These are phyloP conservation scores for Cryptocheilus praepositus DNA, from an alignment of 2,888 invertebrate species.

Conservation along the genomic window DNA sequence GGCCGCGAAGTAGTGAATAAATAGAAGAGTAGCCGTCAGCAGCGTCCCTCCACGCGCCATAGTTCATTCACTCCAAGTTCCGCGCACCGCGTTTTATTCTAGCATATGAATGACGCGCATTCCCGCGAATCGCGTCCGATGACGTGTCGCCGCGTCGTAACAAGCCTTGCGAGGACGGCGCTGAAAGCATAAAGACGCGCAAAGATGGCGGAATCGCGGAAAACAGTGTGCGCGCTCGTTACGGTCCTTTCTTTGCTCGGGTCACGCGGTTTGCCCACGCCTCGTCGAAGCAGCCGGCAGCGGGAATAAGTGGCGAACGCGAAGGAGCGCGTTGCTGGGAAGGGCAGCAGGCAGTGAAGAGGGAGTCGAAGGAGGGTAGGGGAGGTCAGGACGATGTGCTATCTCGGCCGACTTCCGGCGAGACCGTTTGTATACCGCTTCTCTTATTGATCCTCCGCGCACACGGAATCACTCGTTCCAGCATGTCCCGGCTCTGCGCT, in stretches of 20 bases:
- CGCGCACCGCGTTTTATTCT: too few relatives aligned
- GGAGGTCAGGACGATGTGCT: conserved; percentile 51
- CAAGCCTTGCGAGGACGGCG: too few relatives aligned
- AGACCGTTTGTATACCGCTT: conserved; percentile 65
- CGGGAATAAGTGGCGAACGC: conserved; percentile 13
- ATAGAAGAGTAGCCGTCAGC: too few relatives aligned
- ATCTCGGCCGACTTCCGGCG: conserved; percentile 67
- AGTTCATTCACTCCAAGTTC: too few relatives aligned
- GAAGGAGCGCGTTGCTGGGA: conserved; percentile 17
- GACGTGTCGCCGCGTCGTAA: neutral
- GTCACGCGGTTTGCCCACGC: conserved; percentile 64
- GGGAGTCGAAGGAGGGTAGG: conserved; percentile 21
- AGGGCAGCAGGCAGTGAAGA: conserved; percentile 17
- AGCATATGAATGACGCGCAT: neutral
- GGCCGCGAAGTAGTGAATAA: neutral
- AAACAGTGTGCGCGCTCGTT: conserved; percentile 49
- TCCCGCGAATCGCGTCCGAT: neutral
- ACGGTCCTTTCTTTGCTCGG: conserved; percentile 48
- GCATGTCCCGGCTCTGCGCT: too few relatives aligned
- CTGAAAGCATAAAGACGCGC: neutral
- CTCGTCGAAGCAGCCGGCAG: conserved; percentile 42
- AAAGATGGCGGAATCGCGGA: conserved; percentile 41
- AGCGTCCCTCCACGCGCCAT: too few relatives aligned
- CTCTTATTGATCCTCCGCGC: conserved; percentile 67
- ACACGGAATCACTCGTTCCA: conserved; percentile 41